Percentiles rank a stretch among this genome's conserved stretches.
These are phyloP conservation scores for Apomyelois bistriatella DNA, from an alignment of 2,888 invertebrate genomes.

Conservation along the genomic window DNA sequence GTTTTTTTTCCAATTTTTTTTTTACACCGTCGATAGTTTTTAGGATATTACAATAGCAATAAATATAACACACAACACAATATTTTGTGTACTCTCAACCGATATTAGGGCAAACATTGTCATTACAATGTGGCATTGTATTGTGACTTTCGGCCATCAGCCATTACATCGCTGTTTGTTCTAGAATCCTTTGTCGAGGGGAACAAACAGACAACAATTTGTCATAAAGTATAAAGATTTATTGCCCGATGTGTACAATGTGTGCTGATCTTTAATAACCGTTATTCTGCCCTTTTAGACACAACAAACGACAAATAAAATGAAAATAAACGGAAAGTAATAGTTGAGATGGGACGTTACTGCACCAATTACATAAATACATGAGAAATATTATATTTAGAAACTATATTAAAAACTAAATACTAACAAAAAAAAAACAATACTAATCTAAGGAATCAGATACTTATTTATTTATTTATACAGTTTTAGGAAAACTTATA, in stretches of 20 bases:
- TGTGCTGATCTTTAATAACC: slow-evolving; percentile 65
- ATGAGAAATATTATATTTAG: too few relatives aligned
- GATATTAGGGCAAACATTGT: slow-evolving; percentile 58
- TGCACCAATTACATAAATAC: too few relatives aligned
- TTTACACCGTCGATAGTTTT: neutral
- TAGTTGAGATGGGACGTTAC: slow-evolving; percentile 62
- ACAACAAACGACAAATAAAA: slow-evolving; percentile 73
- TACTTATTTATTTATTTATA: too few relatives aligned
- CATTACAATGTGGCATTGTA: slow-evolving; percentile 53
- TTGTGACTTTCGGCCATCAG: slow-evolving; percentile 65
- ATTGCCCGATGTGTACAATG: slow-evolving; percentile 61
- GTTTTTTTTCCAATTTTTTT: neutral
- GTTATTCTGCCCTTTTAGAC: slow-evolving; percentile 75
- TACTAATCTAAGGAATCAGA: too few relatives aligned
- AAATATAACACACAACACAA: slow-evolving; percentile 55
- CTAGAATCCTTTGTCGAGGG: slow-evolving; percentile 70
- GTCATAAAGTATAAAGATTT: slow-evolving; percentile 80
- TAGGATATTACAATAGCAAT: slow-evolving; percentile 41
- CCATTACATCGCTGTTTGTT: slow-evolving; percentile 73
- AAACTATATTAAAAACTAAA: too few relatives aligned
- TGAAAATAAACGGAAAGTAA: slow-evolving; percentile 65
- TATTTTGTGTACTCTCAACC: slow-evolving; percentile 63
- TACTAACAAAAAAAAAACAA: too few relatives aligned
- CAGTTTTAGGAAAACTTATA: too few relatives aligned
- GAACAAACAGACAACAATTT: slow-evolving; percentile 74